A percentile compares a stretch with the other conserved stretches of the same genome.
Evolutionary conservation across 2,113 vertebrate genomes (phyloP).

Genomic region (Petrocephalus zakoni): DNA sequence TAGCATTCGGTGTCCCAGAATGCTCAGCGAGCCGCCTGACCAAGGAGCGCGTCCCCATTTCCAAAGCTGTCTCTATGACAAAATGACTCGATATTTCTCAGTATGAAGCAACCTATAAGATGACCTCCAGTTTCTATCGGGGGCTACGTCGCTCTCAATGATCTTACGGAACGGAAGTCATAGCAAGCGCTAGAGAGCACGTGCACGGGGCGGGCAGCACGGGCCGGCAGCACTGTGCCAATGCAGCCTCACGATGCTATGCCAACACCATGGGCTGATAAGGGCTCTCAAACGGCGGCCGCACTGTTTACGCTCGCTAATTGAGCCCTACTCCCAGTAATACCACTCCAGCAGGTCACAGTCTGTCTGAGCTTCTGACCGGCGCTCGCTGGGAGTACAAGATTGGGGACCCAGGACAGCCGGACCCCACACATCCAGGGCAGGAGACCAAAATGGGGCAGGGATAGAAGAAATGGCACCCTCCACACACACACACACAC

Average conservation of each 20-base stretch:
- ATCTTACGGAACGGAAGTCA: background rate
- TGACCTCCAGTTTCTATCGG: background rate
- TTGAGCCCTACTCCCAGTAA: conserved; percentile 37
- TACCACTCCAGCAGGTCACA: conserved; percentile 38
- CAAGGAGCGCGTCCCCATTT: background rate
- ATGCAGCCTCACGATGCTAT: conserved; percentile 32
- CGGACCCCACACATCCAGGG: background rate
- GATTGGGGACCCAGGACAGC: background rate
- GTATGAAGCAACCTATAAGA: background rate
- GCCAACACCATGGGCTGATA: conserved; percentile 33
- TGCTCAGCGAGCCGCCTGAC: background rate
- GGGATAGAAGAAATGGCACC: no score
- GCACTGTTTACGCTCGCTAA: conserved; percentile 23
- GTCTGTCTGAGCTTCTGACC: conserved; percentile 40
- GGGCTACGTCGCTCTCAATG: background rate
- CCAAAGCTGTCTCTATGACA: background rate
- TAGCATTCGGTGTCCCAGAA: no score
- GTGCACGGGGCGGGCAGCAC: background rate
- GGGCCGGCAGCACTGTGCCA: background rate
- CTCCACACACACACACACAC: background rate
- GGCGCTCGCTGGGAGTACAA: conserved; percentile 16
- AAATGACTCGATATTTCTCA: background rate
- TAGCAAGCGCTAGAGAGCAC: background rate
- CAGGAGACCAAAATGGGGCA: background rate
- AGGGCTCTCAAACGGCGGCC: conserved; percentile 22